phyloP scores from a whole-genome alignment of 2,113 vertebrate genomes.

The Psettodes erumei region DNA sequence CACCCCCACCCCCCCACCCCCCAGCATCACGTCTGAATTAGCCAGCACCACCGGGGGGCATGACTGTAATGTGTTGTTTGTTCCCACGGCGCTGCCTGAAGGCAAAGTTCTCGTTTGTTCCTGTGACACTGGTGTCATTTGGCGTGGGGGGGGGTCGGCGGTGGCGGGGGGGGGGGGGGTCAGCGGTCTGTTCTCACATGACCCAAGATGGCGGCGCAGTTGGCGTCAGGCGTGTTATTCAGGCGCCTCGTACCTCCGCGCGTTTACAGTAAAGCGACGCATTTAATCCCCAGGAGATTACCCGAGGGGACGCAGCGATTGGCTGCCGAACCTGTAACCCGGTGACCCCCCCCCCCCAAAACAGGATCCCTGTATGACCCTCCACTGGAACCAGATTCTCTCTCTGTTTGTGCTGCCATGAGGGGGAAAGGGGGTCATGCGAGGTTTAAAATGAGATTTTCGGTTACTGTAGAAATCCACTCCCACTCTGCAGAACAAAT shows the following conservation, averaged over 20 bases:
- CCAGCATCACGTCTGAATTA: conserved; percentile 34
- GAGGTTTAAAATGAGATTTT: conserved; percentile 70
- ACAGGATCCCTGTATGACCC: conserved; percentile 17
- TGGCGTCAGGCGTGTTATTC: too few relatives aligned
- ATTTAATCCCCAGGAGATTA: not conserved
- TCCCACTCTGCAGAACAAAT: conserved; percentile 52
- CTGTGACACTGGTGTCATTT: conserved; percentile 27
- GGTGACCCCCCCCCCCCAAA: too few relatives aligned
- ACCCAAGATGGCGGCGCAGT: conserved; percentile 2
- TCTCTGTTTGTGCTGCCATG: conserved; percentile 31
- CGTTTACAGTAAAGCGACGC: not conserved
- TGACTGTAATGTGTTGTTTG: conserved; percentile 33
- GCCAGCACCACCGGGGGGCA: conserved; percentile 14
- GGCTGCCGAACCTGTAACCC: conserved; percentile 5
- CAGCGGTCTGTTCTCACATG: conserved; percentile 11
- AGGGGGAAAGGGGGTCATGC: conserved; percentile 43
- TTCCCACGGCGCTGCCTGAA: conserved; percentile 20
- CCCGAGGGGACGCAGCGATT: not conserved
- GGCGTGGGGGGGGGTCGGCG: not conserved
- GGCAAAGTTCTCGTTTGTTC: conserved; percentile 45
- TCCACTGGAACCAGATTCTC: conserved; percentile 55
- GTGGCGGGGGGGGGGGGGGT: not conserved
- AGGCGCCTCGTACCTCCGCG: too few relatives aligned
- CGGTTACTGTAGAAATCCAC: conserved; percentile 50
- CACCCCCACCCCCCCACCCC: too few relatives aligned